Evolutionary conservation across 2,797 vertebrate genomes (phyloP).

Genomic region (Enteromius trimaculatus): DNA sequence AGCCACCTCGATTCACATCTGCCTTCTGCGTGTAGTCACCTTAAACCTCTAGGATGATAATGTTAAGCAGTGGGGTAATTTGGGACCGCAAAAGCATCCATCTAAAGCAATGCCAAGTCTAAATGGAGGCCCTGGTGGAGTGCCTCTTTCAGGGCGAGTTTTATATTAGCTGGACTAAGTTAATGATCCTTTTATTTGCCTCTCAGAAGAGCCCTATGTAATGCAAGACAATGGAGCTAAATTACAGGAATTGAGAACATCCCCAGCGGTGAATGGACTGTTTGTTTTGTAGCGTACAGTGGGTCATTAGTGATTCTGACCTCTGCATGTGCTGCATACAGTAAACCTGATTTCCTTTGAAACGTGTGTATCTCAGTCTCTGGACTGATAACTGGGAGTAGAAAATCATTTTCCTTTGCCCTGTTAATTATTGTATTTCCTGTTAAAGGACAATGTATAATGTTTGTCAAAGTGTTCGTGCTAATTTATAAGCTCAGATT

Average conservation of each 20-base stretch:
- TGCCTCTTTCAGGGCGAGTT: constrained; percentile 48
- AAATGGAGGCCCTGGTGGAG: constrained; percentile 46
- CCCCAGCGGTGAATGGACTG: constrained; percentile 49
- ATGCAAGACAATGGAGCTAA: constrained; percentile 52
- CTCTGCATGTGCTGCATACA: constrained; percentile 9
- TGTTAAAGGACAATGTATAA: constrained; percentile 15
- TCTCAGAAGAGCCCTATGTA: constrained; percentile 54
- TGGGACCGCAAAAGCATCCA: constrained; percentile 24
- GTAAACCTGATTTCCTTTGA: neutral
- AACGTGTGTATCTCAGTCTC: neutral
- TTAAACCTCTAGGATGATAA: constrained; percentile 39
- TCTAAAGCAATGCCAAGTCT: constrained; percentile 52
- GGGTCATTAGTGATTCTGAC: constrained; percentile 37
- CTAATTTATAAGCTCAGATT: constrained; percentile 27
- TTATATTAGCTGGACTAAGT: constrained; percentile 61
- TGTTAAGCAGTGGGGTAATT: constrained; percentile 30
- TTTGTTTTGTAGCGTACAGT: constrained; percentile 49
- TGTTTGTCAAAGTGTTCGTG: neutral
- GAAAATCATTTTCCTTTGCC: neutral
- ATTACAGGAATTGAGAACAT: constrained; percentile 48
- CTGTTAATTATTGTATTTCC: constrained; percentile 40
- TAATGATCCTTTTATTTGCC: constrained; percentile 62
- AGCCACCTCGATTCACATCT: constrained; percentile 7
- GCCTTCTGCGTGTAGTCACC: constrained; percentile 20
- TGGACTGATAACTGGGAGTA: neutral